These are phyloP conservation scores for Caenorhabditis imperialis DNA, from an alignment of 2,888 invertebrate genomes.

Conservation along the genomic window DNA sequence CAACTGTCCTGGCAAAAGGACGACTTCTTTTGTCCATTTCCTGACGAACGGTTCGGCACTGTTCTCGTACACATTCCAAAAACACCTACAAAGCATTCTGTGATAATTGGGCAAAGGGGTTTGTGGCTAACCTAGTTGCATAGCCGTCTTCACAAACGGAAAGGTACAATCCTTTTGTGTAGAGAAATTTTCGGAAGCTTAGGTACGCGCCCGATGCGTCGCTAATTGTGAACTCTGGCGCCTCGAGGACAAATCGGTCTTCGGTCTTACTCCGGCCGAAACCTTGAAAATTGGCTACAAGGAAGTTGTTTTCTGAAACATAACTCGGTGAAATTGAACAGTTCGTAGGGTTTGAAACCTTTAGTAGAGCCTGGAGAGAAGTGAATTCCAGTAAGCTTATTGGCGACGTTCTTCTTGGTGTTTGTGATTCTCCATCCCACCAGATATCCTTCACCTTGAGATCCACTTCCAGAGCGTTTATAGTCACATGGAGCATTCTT, in stretches of 20 bases:
- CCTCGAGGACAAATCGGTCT: conserved; percentile 65
- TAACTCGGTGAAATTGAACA: not conserved
- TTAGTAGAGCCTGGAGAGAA: conserved; percentile 45
- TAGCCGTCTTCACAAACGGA: conserved; percentile 61
- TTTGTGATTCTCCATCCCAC: conserved; percentile 59
- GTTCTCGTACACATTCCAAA: conserved; percentile 65
- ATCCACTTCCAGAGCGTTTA: conserved; percentile 57
- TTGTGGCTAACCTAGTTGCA: conserved; percentile 44
- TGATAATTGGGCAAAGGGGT: not conserved
- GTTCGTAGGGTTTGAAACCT: too few relatives aligned
- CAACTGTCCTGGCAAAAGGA: conserved; percentile 57
- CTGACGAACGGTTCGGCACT: conserved; percentile 57
- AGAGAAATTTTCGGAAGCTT: conserved; percentile 65
- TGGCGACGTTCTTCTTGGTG: conserved; percentile 47
- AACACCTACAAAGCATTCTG: conserved; percentile 44
- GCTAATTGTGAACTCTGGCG: conserved; percentile 62
- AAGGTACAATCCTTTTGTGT: conserved; percentile 62
- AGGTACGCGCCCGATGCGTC: conserved; percentile 60
- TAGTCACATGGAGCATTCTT: conserved; percentile 61
- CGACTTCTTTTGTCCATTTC: conserved; percentile 67
- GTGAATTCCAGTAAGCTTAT: conserved; percentile 66
- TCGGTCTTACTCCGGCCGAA: conserved; percentile 28
- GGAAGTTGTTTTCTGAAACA: conserved; percentile 55
- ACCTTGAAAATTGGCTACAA: conserved; percentile 64
- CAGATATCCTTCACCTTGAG: conserved; percentile 60